These are phyloP conservation scores for Diarsia rubi DNA, from an alignment of 2,888 invertebrate genomes.

Conservation along the genomic window DNA sequence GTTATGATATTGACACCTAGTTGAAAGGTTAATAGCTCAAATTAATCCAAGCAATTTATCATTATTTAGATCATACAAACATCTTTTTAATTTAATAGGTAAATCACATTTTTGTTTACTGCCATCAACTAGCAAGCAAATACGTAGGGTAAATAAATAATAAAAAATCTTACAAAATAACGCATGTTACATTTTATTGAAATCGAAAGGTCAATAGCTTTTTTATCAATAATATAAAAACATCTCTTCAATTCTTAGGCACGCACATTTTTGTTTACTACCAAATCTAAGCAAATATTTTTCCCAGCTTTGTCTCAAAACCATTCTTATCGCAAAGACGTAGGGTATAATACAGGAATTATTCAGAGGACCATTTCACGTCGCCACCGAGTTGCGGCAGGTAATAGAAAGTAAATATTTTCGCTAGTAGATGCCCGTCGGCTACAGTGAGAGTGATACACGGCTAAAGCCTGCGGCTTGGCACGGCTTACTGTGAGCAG, in stretches of 20 bases:
- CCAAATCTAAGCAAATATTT: neutral
- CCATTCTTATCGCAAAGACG: constrained; percentile 28
- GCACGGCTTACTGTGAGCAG: constrained; percentile 57
- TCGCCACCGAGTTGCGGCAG: constrained; percentile 61
- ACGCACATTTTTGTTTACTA: neutral
- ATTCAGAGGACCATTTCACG: constrained; percentile 59
- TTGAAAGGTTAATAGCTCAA: constrained; percentile 12
- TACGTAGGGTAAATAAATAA: no score
- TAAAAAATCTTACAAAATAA: no score
- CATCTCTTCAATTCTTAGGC: no score
- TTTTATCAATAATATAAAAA: neutral
- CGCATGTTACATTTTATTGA: no score
- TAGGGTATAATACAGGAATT: constrained; percentile 47
- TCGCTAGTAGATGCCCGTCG: constrained; percentile 62
- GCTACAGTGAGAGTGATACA: constrained; percentile 60
- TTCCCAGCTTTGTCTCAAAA: constrained; percentile 9
- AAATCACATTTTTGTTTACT: neutral
- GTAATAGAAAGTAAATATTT: constrained; percentile 83
- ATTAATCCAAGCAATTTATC: neutral
- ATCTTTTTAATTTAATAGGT: neutral
- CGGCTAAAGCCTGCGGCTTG: constrained; percentile 53
- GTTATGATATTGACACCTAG: constrained; percentile 28
- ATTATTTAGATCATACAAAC: neutral
- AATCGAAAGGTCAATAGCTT: no score
- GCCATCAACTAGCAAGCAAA: neutral